These are phyloP conservation scores for Peribatodes rhomboidaria DNA, from an alignment of 2,888 invertebrate species.

Conservation along the genomic window DNA sequence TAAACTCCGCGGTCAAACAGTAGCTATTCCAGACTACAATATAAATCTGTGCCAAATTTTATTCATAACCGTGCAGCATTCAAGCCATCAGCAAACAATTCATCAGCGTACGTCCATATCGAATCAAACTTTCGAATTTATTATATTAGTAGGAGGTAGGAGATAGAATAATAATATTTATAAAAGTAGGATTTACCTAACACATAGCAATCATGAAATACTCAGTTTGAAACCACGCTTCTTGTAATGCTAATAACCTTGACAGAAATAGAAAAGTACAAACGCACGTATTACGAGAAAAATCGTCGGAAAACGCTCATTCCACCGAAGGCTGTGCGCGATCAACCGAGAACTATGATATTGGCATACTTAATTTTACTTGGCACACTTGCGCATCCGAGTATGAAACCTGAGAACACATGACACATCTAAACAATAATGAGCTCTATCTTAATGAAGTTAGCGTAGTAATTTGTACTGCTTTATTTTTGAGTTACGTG, in stretches of 20 bases:
- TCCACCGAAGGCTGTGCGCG: conserved; percentile 77
- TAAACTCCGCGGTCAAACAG: too few relatives aligned
- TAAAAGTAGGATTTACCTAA: too few relatives aligned
- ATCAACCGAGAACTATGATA: conserved; percentile 81
- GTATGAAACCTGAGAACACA: conserved; percentile 58
- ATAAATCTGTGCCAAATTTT: too few relatives aligned
- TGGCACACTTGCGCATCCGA: conserved; percentile 80
- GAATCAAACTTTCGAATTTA: too few relatives aligned
- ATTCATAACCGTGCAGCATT: too few relatives aligned
- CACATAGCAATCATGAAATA: not conserved
- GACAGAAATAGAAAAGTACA: conserved; percentile 71
- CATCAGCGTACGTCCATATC: too few relatives aligned
- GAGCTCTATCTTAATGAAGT: conserved; percentile 31
- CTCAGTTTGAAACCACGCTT: not conserved
- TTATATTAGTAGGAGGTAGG: too few relatives aligned
- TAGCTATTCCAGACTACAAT: too few relatives aligned
- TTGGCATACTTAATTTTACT: conserved; percentile 84
- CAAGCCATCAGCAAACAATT: too few relatives aligned
- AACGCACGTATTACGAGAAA: conserved; percentile 64
- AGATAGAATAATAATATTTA: too few relatives aligned
- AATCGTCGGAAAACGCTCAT: conserved; percentile 82
- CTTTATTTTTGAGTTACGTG: conserved; percentile 3
- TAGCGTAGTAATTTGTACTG: conserved; percentile 10
- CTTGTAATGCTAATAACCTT: conserved; percentile 59
- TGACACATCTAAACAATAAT: conserved; percentile 44